A percentile compares a stretch with the other conserved stretches of the same genome.
Conservation (phyloP, 2,888 invertebrate genomes). For the Napeogenes inachia region DNA sequence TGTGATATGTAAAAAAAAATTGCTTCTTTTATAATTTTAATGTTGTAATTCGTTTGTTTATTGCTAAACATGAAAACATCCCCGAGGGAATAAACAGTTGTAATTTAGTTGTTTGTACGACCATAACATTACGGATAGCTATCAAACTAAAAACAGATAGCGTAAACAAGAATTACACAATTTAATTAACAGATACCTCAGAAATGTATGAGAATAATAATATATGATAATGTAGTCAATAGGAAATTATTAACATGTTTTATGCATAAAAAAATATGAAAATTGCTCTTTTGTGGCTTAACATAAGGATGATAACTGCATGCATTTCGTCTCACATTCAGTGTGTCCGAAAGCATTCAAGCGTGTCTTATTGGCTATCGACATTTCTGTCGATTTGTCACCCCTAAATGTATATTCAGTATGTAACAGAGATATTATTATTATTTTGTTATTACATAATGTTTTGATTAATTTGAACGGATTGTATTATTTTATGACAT, state of each 20-base stretch:
- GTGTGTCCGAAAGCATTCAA: conserved; percentile 11
- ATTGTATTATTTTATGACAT: no score
- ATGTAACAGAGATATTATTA: conserved; percentile 4
- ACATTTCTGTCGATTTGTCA: conserved; percentile 29
- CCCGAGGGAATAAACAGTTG: background rate
- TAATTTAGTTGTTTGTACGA: background rate
- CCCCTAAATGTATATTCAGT: conserved; percentile 12
- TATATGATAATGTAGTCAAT: no score
- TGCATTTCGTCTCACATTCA: background rate
- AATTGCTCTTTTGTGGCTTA: background rate
- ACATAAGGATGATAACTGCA: background rate
- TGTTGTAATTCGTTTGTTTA: background rate
- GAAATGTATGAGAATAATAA: no score
- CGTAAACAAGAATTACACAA: no score
- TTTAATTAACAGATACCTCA: no score
- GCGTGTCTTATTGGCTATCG: conserved; percentile 24
- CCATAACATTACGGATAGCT: background rate
- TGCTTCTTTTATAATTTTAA: no score
- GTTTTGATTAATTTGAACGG: no score
- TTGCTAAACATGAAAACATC: background rate
- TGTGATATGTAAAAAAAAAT: no score
- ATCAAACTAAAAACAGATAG: background rate
- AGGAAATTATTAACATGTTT: background rate
- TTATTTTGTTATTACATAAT: conserved; percentile 3
- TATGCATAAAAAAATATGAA: background rate